Evolutionary conservation across 1,140 invertebrate genomes (phyloP).

Genomic region (Lepidurus couesii): DNA sequence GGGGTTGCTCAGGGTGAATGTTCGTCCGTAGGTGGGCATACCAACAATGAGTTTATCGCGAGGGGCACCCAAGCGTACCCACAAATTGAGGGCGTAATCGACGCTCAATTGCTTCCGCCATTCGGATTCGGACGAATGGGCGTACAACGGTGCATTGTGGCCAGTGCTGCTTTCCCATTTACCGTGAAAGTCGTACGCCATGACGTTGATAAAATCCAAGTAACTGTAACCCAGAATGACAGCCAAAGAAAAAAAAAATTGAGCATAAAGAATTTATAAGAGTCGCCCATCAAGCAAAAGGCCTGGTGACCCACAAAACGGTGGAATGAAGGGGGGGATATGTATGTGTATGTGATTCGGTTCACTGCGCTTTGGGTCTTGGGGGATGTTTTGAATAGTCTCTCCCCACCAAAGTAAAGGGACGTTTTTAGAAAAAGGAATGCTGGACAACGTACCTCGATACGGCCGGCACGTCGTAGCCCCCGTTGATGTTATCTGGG

Average conservation of each 20-base stretch:
- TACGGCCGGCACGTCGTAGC: constrained; percentile 87
- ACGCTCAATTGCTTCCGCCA: constrained; percentile 89
- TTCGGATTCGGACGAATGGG: constrained; percentile 80
- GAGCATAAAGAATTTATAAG: neutral
- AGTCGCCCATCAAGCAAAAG: neutral
- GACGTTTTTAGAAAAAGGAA: neutral
- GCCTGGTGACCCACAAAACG: neutral
- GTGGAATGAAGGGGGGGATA: neutral
- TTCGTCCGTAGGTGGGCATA: constrained; percentile 94
- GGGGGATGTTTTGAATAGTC: neutral
- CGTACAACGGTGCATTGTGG: constrained; percentile 84
- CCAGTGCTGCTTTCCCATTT: constrained; percentile 67
- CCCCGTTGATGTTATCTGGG: constrained; percentile 82
- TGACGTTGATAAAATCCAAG: constrained; percentile 89
- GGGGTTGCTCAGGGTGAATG: constrained; percentile 79
- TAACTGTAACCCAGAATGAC: constrained; percentile 55
- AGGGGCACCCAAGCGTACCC: constrained; percentile 76
- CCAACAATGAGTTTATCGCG: constrained; percentile 92
- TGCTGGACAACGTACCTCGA: constrained; percentile 55
- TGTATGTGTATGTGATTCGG: neutral
- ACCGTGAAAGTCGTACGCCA: constrained; percentile 69
- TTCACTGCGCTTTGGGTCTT: constrained; percentile 5
- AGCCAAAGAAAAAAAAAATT: neutral
- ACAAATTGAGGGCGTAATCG: constrained; percentile 73
- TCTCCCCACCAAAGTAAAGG: neutral